Evolutionary conservation across 2,113 vertebrate species (phyloP).

Genomic region (Bufo bufo): DNA sequence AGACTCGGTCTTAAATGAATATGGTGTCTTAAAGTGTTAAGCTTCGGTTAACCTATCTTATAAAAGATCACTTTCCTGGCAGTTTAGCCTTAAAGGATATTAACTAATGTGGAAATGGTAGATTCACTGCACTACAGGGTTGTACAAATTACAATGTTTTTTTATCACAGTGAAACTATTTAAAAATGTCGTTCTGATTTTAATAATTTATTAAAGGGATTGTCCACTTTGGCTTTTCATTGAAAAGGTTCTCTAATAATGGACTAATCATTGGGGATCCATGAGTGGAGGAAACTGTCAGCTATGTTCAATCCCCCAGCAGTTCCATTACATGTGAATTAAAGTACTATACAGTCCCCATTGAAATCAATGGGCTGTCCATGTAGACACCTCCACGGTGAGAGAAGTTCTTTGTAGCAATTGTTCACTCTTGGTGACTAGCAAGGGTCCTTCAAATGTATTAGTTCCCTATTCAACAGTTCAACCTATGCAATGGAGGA

Average conservation of each 20-base stretch:
- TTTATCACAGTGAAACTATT: background rate
- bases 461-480: too few relatives aligned
- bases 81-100: conserved; percentile 8
- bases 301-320: background rate
- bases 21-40: conserved; percentile 25
- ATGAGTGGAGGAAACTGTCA: background rate
- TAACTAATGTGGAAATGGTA: background rate
- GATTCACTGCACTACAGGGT: background rate
- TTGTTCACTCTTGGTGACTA: too few relatives aligned
- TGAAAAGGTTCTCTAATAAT: background rate
- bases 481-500: too few relatives aligned
- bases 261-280: background rate
- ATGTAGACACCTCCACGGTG: too few relatives aligned
- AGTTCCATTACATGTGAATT: background rate
- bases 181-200: background rate
- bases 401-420: too few relatives aligned
- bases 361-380: too few relatives aligned
- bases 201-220: background rate
- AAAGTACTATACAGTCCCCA: background rate
- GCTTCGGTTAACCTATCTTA: conserved; percentile 26
- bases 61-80: conserved; percentile 13
- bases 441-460: too few relatives aligned
- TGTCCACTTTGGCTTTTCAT: too few relatives aligned
- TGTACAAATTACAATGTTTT: background rate
- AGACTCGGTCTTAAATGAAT: conserved; percentile 3